These are phyloP conservation scores for Sicus ferrugineus DNA, from an alignment of 2,888 invertebrate genomes.

Conservation along the genomic window DNA sequence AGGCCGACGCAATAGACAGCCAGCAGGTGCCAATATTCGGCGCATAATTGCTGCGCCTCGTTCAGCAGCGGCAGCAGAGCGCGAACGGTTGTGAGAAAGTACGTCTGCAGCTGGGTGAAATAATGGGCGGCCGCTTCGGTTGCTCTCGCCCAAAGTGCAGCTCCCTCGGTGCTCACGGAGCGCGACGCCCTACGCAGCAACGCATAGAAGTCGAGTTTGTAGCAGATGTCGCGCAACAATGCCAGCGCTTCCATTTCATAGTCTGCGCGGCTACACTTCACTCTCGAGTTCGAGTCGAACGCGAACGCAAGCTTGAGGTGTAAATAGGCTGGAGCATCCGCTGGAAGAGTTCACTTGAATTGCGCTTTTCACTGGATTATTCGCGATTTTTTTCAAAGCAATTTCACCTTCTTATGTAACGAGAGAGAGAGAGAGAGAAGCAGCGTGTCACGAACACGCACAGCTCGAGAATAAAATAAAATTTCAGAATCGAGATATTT, in stretches of 20 bases:
- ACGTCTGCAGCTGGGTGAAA: slow-evolving; percentile 35
- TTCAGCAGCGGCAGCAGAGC: slow-evolving; percentile 34
- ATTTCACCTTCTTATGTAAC: slow-evolving; percentile 4
- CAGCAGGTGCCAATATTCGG: slow-evolving; percentile 39
- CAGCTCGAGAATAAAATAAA: slow-evolving; percentile 1
- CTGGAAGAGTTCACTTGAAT: background rate
- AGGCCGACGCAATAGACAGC: slow-evolving; percentile 33
- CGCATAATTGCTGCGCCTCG: slow-evolving; percentile 36
- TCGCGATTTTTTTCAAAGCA: background rate
- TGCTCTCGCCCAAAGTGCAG: background rate
- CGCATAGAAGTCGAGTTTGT: slow-evolving; percentile 25
- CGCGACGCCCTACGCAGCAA: background rate
- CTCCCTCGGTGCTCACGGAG: background rate
- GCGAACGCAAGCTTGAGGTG: no score
- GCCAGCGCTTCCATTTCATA: no score
- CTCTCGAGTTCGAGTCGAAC: no score
- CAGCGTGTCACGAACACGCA: background rate
- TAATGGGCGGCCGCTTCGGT: background rate
- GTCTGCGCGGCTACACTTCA: no score
- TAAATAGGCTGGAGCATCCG: background rate
- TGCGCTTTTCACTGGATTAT: background rate
- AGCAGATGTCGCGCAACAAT: slow-evolving; percentile 18
- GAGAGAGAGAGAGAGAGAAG: background rate
- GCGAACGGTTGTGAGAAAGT: slow-evolving; percentile 36
- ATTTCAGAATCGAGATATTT: slow-evolving; percentile 12